Conservation (phyloP, 2,797 vertebrate genomes). For the Masticophis lateralis region DNA sequence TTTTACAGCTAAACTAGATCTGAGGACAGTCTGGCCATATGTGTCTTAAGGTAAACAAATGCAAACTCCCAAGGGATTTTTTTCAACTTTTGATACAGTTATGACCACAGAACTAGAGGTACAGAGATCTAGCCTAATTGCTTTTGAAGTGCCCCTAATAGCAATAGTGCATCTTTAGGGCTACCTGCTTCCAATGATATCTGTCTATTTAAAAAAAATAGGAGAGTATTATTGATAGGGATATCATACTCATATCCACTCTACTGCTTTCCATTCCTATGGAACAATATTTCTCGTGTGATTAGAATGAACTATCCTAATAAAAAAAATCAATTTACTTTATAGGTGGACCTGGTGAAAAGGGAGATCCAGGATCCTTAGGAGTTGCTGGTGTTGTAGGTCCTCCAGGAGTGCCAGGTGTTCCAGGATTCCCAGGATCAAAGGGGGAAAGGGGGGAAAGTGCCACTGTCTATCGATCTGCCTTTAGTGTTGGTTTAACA, state of each 20-base stretch:
- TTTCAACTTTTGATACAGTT: not conserved
- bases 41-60: not conserved
- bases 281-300: not conserved
- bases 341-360: constrained; percentile 72
- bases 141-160: not conserved
- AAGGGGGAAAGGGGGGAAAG: constrained; percentile 74
- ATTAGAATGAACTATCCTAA: not conserved
- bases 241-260: not conserved
- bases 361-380: constrained; percentile 65
- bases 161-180: not conserved
- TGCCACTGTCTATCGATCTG: constrained; percentile 71
- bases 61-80: not conserved
- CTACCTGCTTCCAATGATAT: not conserved
- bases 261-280: not conserved
- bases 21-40: not conserved
- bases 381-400: constrained; percentile 67
- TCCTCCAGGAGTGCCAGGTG: constrained; percentile 63
- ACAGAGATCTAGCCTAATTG: not conserved
- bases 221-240: not conserved
- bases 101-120: not conserved
- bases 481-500: constrained; percentile 79
- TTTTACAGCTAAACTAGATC: not conserved
- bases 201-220: not conserved
- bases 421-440: constrained; percentile 70
- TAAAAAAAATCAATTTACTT: constrained; percentile 14